Percentiles rank a stretch among this genome's conserved stretches.
These are phyloP conservation scores for Periophthalmodon schlosseri DNA, from an alignment of 2,113 vertebrate species.

Conservation along the genomic window DNA sequence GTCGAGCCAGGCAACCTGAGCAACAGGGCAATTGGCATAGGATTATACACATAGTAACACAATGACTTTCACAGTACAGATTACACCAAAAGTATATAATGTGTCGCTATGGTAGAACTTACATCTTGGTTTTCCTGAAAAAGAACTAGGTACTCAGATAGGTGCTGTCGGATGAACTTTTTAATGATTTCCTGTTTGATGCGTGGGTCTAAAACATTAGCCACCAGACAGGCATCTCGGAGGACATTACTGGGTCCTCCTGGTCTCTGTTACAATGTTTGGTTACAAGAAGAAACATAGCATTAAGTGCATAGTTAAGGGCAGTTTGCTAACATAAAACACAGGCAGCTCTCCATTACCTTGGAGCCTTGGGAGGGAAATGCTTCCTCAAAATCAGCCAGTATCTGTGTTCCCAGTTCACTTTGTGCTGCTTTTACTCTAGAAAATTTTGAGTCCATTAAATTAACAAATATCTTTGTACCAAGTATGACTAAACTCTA, in stretches of 20 bases:
- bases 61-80: background rate
- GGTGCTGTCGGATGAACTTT: conserved; percentile 97
- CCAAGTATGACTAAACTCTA: background rate
- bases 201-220: conserved; percentile 92
- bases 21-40: background rate
- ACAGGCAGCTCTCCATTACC: conserved; percentile 72
- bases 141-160: conserved; percentile 94
- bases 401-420: conserved; percentile 94
- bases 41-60: background rate
- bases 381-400: conserved; percentile 96
- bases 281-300: background rate
- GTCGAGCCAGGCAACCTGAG: conserved; percentile 96
- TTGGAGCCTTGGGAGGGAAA: conserved; percentile 96
- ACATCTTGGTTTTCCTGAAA: conserved; percentile 99
- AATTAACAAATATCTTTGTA: conserved; percentile 20
- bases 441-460: conserved; percentile 3
- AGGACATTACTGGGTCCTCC: conserved; percentile 95
- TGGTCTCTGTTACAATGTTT: conserved; percentile 78
- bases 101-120: conserved; percentile 54
- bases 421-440: conserved; percentile 96
- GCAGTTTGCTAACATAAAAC: background rate
- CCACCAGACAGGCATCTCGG: conserved; percentile 92
- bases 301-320: background rate
- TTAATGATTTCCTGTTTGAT: conserved; percentile 99
- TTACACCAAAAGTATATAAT: background rate